These are phyloP conservation scores for Hippotragus niger DNA, from an alignment of 2,113 vertebrate species.

Conservation along the genomic window DNA sequence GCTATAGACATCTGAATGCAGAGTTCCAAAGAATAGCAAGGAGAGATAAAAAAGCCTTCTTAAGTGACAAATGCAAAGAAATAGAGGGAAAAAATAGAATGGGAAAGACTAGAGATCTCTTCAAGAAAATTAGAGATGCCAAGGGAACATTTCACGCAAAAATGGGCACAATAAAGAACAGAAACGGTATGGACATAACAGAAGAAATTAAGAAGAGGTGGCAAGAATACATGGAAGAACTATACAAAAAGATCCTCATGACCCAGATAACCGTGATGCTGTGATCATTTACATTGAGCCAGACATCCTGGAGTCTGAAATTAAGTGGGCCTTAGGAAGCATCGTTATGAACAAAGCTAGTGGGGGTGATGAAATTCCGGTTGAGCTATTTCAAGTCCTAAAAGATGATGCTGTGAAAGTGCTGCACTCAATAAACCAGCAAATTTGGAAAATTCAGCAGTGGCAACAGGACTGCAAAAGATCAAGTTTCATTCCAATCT, in stretches of 20 bases:
- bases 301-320: neutral
- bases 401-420: neutral
- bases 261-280: neutral
- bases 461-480: neutral
- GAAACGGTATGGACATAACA: neutral
- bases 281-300: neutral
- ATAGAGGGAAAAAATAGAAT: neutral
- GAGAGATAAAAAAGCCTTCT: neutral
- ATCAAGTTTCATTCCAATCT: neutral
- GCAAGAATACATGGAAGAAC: neutral
- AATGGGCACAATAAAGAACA: neutral
- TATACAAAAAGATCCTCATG: neutral
- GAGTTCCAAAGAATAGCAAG: neutral
- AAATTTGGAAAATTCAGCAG: neutral
- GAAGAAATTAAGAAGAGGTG: neutral
- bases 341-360: neutral
- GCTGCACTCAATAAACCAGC: neutral
- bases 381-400: neutral
- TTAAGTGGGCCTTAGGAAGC: neutral
- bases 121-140: neutral
- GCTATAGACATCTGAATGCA: neutral
- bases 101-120: neutral
- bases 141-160: neutral
- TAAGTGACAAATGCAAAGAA: neutral
- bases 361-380: fast-evolving